phyloP scores from a whole-genome alignment of 2,797 vertebrate species.

The Anguilla obscura region DNA sequence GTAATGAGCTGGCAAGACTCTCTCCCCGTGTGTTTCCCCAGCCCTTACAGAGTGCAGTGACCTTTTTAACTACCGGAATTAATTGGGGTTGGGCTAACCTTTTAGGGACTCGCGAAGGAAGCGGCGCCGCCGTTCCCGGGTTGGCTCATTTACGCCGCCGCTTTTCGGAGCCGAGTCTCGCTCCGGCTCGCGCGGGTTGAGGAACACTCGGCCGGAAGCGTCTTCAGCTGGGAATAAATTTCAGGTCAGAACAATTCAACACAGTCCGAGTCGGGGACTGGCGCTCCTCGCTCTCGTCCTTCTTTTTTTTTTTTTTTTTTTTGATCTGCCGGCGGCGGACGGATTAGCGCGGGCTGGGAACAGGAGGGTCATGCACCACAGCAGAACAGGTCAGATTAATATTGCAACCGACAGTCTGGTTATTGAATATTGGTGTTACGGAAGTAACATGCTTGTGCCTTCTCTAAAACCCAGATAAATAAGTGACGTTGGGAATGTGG shows the following conservation, averaged over 20 bases:
- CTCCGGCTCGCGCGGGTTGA: slow-evolving; percentile 50
- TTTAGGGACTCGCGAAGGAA: slow-evolving; percentile 65
- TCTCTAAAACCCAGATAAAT: slow-evolving; percentile 31
- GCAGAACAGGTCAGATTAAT: background rate
- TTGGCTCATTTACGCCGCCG: slow-evolving; percentile 68
- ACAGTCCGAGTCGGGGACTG: slow-evolving; percentile 49
- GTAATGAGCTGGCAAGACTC: slow-evolving; percentile 66
- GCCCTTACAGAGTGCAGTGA: slow-evolving; percentile 68
- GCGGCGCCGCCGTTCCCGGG: slow-evolving; percentile 63
- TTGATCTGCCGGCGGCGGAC: slow-evolving; percentile 28
- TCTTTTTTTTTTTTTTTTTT: slow-evolving; percentile 19
- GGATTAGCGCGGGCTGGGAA: slow-evolving; percentile 16
- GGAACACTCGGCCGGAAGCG: slow-evolving; percentile 49
- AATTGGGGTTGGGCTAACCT: slow-evolving; percentile 76
- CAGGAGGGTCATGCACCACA: background rate
- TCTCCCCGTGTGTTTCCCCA: slow-evolving; percentile 58
- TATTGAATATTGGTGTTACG: slow-evolving; percentile 27
- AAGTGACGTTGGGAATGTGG: slow-evolving; percentile 13
- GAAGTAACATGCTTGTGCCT: background rate
- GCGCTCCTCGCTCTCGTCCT: slow-evolving; percentile 51
- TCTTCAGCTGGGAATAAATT: slow-evolving; percentile 61
- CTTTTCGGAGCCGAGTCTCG: slow-evolving; percentile 58
- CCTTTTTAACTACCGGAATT: slow-evolving; percentile 78
- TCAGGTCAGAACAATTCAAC: slow-evolving; percentile 62
- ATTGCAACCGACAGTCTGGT: background rate